phyloP scores from a whole-genome alignment of 2,888 invertebrate species.

The Heliconius ethilla region DNA sequence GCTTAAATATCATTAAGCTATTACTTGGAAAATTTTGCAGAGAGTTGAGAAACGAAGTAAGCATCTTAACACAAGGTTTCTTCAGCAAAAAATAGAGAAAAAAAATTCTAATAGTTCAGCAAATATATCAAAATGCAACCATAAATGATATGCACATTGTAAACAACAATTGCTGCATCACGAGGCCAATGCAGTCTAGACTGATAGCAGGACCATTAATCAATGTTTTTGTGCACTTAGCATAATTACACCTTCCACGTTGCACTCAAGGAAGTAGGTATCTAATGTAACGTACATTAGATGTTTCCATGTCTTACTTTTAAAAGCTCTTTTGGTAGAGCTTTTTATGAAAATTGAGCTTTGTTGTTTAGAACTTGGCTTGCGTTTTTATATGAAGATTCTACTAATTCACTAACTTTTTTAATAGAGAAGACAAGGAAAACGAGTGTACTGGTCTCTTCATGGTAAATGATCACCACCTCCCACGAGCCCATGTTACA shows the following conservation, averaged over 20 bases:
- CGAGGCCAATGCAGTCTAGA: slow-evolving; percentile 62
- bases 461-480: no score
- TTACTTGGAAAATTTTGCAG: no score
- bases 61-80: no score
- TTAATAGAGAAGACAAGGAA: no score
- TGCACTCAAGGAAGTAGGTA: slow-evolving; percentile 29
- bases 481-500: no score
- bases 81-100: background rate
- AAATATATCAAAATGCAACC: background rate
- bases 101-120: background rate
- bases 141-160: slow-evolving; percentile 26
- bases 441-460: no score
- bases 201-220: slow-evolving; percentile 72
- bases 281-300: slow-evolving; percentile 30
- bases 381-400: background rate
- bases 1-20: no score
- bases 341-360: slow-evolving; percentile 16
- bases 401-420: no score
- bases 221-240: slow-evolving; percentile 74
- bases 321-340: slow-evolving; percentile 5
- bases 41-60: no score
- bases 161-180: slow-evolving; percentile 33
- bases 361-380: background rate
- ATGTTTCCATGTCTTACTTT: slow-evolving; percentile 27
- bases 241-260: slow-evolving; percentile 61